Base-by-base conservation (phyloP, 1,140 invertebrate genomes). In the Atta colombica region DNA sequence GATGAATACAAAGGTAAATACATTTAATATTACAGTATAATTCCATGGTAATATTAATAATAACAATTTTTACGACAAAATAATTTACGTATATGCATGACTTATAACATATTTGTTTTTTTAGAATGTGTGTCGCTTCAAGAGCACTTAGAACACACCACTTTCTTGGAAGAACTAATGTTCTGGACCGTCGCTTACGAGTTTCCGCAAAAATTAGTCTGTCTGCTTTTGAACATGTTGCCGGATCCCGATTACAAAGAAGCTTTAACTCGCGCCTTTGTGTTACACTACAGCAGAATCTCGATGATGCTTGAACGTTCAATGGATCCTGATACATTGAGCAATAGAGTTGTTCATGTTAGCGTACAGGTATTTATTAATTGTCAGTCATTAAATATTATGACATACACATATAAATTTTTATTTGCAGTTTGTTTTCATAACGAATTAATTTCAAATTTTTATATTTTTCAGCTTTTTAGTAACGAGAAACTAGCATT, bases 171-270 rank as follows among this genome's bases (percentile, higher is more conserved):
- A 94, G 99, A 99, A 96, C 96, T 99, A 77, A 98, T 99, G 88
- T 99, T 99, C 96, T 99, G 99, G 99, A 99, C 98, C 25, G 98
- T 99, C 35, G 98, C 98, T 93, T 99, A 98, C 95, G 99, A 99
- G 95, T 99, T 99, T 96, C 99, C 99, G 3, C 98, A 99, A 95
- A 99, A 99, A 92, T 96, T 99, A 55, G 98, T 99, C 14, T 99
- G 99, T 93, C 97, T 99, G 66, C 95, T 99, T n/a, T 96, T 99
- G 16, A 99, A 99, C 94, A 98, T 99, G 97, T 95, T 99, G 81
- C 99, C 99, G 3, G 98, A 99, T 96, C 97, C 98, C 75, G 97
- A 98, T 92, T 99, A 99, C 94, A 99, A 99, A 97, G 98, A 99
- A 95, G 97, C 98, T 85, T 97, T 99, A 90, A 99, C 98, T 0